Conservation (phyloP, 2,888 invertebrate genomes). For the Scaeva pyrastri region DNA sequence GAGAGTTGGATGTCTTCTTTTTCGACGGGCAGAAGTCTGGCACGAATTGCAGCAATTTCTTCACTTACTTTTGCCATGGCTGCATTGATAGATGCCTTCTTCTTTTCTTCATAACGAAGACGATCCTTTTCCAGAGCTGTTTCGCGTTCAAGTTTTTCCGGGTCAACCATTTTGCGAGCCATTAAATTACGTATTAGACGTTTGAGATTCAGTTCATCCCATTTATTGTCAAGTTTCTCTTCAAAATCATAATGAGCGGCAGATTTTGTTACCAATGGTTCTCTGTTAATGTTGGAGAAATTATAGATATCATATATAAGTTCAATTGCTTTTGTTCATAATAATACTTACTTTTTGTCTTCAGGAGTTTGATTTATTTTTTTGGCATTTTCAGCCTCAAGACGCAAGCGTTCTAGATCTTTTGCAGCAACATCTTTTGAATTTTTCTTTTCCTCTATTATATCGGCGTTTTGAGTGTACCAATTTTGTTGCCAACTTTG, state of each 20-base stretch:
- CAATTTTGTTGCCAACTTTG: slow-evolving; percentile 87
- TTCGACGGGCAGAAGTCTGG: slow-evolving; percentile 83
- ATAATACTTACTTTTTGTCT: slow-evolving; percentile 67
- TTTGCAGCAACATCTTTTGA: slow-evolving; percentile 84
- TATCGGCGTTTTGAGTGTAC: slow-evolving; percentile 83
- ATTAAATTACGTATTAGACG: slow-evolving; percentile 85
- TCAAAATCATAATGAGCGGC: slow-evolving; percentile 77
- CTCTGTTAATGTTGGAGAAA: slow-evolving; percentile 37
- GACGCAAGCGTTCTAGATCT: slow-evolving; percentile 83
- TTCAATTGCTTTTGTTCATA: background rate
- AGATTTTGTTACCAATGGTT: slow-evolving; percentile 77
- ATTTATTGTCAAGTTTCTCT: slow-evolving; percentile 85
- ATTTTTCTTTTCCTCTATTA: slow-evolving; percentile 81
- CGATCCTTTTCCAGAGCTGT: slow-evolving; percentile 88
- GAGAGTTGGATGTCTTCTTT: slow-evolving; percentile 82
- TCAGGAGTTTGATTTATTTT: slow-evolving; percentile 67
- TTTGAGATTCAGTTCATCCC: slow-evolving; percentile 87
- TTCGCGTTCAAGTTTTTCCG: slow-evolving; percentile 85
- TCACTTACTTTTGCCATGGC: slow-evolving; percentile 79
- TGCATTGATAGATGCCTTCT: slow-evolving; percentile 80
- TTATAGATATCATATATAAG: background rate
- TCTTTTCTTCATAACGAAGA: slow-evolving; percentile 84
- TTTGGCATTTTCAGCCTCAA: slow-evolving; percentile 80
- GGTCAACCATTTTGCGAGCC: slow-evolving; percentile 82
- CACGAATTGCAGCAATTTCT: slow-evolving; percentile 81